Evolutionary conservation across 2,113 vertebrate species (phyloP).

Genomic region (Stigmatopora nigra): DNA sequence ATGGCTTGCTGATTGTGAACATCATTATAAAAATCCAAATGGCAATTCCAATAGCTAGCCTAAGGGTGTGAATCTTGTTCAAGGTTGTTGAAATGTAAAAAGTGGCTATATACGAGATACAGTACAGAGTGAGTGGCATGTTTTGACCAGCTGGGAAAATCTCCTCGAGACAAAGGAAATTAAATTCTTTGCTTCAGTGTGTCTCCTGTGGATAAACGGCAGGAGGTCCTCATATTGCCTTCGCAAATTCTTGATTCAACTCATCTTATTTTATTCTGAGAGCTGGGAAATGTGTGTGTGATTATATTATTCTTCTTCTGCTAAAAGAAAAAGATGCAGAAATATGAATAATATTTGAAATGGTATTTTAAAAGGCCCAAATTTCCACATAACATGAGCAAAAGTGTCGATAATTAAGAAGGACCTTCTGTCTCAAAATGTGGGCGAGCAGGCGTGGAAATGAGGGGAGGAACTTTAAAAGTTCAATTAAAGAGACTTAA

Average conservation of each 20-base stretch:
- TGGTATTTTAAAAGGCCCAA: too few relatives aligned
- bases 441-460: too few relatives aligned
- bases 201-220: conserved; percentile 31
- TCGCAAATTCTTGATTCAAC: conserved; percentile 1
- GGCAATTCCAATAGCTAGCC: conserved; percentile 4
- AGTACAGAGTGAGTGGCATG: conserved; percentile 1
- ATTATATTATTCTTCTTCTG: too few relatives aligned
- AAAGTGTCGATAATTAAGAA: too few relatives aligned
- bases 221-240: conserved; percentile 7
- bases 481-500: too few relatives aligned
- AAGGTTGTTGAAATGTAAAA: conserved; percentile 37
- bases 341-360: too few relatives aligned
- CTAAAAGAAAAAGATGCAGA: too few relatives aligned
- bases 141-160: conserved; percentile 16
- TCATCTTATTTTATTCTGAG: background rate
- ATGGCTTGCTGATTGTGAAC: too few relatives aligned
- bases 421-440: too few relatives aligned
- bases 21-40: too few relatives aligned
- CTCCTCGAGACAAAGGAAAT: conserved; percentile 13
- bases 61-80: conserved; percentile 19
- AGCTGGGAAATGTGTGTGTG: background rate
- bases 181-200: conserved; percentile 40
- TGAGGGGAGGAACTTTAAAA: too few relatives aligned
- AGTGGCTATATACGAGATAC: background rate
- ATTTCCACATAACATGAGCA: too few relatives aligned